Base-by-base conservation (phyloP, 2,113 vertebrate genomes). In the Trochalopteron elliotii region DNA sequence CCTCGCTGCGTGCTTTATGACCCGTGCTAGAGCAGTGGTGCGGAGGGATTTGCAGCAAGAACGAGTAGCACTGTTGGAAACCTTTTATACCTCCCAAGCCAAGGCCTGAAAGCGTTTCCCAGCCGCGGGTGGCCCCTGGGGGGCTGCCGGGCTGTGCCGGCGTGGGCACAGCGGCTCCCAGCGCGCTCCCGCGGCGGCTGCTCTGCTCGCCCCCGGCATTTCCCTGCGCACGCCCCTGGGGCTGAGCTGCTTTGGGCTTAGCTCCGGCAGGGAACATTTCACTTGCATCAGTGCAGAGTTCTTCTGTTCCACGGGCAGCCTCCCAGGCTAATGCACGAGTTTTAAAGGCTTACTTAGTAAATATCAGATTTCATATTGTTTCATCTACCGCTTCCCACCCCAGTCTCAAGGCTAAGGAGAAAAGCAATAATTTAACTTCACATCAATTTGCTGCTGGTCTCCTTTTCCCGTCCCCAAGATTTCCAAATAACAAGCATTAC, bases 161-260 rank as follows among this genome's bases (percentile, higher is more conserved):
- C 0, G 19, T 0, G 30, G 28, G 69, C 69, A 2, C 22, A 2
- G 52, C 0, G 23, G 39, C 27, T 23, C 60, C 57, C 18, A 4
- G 7, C 45, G 47, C 47, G 4, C 49, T 15, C 49, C 49, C 49
- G 49, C 12, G 13, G 37, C 0, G 6, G 50, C 70, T 15, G 77
- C 56, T 35, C 70, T 15, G 77, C 56, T 35, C 5, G 1, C 14
- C n/a, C 60, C 28, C 35, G 2, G 40, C 42, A 0, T 5, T 4
- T 15, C 59, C 49, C 67, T 1, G 2, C 68, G 0, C 25, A 3
- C 14, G 10, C 35, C 63, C 11, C 30, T 3, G 28, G 2, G 2
- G 52, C 67, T 5, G 61, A 13, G 64, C 57, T 23, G 60, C 1
- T 55, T 2, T 0, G 53, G 44, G 7, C 57, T 67, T 0, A 27